phyloP scores from a whole-genome alignment of 2,113 vertebrate genomes.

The Ifrita kowaldi region DNA sequence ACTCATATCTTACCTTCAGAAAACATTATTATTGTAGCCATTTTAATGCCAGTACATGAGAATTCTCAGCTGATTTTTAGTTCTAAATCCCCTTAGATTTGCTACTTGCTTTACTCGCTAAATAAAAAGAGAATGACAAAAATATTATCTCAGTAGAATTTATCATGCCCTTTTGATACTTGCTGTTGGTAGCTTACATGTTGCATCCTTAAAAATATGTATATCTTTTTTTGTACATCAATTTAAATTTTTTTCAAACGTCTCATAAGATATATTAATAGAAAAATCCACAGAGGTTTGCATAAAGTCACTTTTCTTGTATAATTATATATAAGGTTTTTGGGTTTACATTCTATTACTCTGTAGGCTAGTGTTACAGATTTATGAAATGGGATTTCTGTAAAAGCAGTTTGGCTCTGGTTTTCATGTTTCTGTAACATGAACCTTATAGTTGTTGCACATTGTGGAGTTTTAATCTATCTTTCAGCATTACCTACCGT shows the following conservation, averaged over 20 bases:
- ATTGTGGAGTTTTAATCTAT: background rate
- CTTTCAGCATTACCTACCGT: background rate
- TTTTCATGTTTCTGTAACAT: background rate
- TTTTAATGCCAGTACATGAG: background rate
- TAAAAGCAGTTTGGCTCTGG: background rate
- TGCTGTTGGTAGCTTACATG: background rate
- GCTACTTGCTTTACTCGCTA: background rate
- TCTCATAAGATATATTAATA: background rate
- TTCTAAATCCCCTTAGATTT: background rate
- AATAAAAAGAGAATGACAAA: background rate
- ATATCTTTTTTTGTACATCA: background rate
- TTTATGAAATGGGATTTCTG: background rate
- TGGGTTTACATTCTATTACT: background rate
- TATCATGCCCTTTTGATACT: background rate
- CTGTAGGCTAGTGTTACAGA: background rate
- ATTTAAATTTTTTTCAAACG: background rate
- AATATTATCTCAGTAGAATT: background rate
- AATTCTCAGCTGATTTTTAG: background rate
- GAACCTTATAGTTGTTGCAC: background rate
- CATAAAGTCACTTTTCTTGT: background rate
- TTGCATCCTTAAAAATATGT: background rate
- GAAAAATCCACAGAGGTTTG: background rate
- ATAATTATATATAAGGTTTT: background rate
- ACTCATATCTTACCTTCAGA: background rate
- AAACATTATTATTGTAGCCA: background rate